phyloP scores from a whole-genome alignment of 1,140 invertebrate species.

The Pogonomyrmex californicus region DNA sequence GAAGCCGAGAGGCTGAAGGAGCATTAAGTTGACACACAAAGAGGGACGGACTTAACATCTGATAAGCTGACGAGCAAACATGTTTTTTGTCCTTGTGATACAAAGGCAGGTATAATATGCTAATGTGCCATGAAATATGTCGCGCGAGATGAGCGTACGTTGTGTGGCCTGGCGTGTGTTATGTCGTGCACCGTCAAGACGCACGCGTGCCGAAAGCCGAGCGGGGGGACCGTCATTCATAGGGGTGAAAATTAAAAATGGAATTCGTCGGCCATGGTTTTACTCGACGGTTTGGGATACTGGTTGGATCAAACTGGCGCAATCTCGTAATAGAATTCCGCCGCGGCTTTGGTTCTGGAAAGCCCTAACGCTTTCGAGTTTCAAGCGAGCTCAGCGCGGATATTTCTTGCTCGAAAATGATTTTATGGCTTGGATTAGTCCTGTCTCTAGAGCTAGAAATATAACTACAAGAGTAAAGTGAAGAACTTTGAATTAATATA shows the following conservation, averaged over 20 bases:
- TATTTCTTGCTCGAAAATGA: slow-evolving; percentile 56
- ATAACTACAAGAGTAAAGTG: slow-evolving; percentile 15
- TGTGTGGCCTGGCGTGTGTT: not conserved
- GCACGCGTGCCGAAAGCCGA: not conserved
- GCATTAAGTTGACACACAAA: slow-evolving; percentile 82
- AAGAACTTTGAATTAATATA: not conserved
- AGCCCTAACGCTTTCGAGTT: slow-evolving; percentile 62
- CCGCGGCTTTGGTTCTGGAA: slow-evolving; percentile 45
- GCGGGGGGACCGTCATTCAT: not conserved
- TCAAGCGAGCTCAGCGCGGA: slow-evolving; percentile 52
- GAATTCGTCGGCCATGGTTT: slow-evolving; percentile 26
- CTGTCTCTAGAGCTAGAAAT: slow-evolving; percentile 28
- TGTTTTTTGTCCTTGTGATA: slow-evolving; percentile 77
- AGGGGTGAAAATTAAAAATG: slow-evolving; percentile 49
- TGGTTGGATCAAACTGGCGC: slow-evolving; percentile 55
- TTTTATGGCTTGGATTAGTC: slow-evolving; percentile 47
- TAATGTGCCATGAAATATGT: slow-evolving; percentile 80
- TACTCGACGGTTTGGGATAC: slow-evolving; percentile 19
- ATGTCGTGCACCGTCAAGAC: not conserved
- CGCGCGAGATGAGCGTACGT: slow-evolving; percentile 71
- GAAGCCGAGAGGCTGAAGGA: slow-evolving; percentile 69
- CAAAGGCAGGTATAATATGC: slow-evolving; percentile 75
- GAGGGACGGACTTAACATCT: slow-evolving; percentile 79
- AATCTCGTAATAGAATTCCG: slow-evolving; percentile 64
- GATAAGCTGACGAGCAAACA: slow-evolving; percentile 82